phyloP scores from a whole-genome alignment of 1,140 invertebrate genomes.

The Triops longicaudatus region DNA sequence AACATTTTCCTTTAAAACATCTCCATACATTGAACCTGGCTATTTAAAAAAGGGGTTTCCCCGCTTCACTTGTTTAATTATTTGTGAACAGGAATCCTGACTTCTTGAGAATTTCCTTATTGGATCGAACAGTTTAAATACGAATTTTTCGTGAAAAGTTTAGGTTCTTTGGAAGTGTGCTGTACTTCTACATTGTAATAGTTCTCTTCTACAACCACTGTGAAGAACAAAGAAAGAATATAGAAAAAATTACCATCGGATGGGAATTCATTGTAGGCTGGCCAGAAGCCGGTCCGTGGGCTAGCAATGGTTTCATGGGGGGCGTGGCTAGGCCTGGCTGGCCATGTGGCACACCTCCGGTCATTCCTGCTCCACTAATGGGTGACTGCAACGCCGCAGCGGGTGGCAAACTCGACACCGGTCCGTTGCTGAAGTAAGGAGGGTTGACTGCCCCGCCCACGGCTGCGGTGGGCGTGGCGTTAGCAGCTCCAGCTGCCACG shows the following conservation, averaged over 20 bases:
- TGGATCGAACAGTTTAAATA: too few relatives aligned
- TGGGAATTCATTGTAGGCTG: not conserved
- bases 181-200: too few relatives aligned
- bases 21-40: too few relatives aligned
- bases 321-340: conserved; percentile 18
- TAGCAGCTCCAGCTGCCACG: not conserved
- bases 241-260: not conserved
- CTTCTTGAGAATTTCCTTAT: too few relatives aligned
- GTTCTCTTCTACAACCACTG: too few relatives aligned
- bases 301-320: not conserved
- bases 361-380: not conserved
- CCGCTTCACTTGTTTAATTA: too few relatives aligned
- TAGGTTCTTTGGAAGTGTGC: too few relatives aligned
- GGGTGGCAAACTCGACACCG: not conserved
- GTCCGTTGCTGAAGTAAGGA: conserved; percentile 24
- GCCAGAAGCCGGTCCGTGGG: not conserved
- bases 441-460: conserved; percentile 32
- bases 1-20: too few relatives aligned
- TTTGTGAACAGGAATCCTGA: too few relatives aligned
- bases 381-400: conserved; percentile 14
- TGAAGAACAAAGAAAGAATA: not conserved
- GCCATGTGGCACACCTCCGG: not conserved
- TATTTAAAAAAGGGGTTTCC: too few relatives aligned
- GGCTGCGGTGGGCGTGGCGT: conserved; percentile 45
- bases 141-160: too few relatives aligned